Conservation (phyloP, 2,888 invertebrate species). For the Bugula neritina region DNA sequence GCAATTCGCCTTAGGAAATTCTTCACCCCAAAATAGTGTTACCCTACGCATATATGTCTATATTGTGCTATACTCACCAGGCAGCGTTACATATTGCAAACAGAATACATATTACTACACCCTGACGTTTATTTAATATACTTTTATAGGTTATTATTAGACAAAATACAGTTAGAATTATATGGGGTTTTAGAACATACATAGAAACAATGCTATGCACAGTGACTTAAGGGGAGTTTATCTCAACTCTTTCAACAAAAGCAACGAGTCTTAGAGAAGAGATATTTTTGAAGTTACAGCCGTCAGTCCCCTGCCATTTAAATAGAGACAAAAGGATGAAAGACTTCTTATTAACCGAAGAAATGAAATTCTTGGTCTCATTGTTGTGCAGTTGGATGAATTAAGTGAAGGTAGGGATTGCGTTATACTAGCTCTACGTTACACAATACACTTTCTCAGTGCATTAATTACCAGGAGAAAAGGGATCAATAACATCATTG, state of each 20-base stretch:
- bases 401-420: background rate
- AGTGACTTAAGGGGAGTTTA: no score
- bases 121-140: no score
- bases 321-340: background rate
- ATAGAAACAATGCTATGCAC: no score
- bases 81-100: no score
- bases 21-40: no score
- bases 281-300: background rate
- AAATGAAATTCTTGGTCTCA: background rate
- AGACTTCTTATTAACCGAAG: background rate
- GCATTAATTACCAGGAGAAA: conserved; percentile 12
- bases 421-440: background rate
- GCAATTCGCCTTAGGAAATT: no score
- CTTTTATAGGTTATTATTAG: no score
- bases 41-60: no score
- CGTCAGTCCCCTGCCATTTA: background rate
- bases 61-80: no score
- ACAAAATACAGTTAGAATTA: no score
- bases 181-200: no score
- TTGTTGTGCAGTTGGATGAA: background rate
- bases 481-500: background rate
- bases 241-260: background rate
- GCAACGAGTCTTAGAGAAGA: background rate
- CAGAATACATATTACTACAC: no score
- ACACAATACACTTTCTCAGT: background rate